phyloP scores from a whole-genome alignment of 2,113 vertebrate species.

The Carassius carassius region DNA sequence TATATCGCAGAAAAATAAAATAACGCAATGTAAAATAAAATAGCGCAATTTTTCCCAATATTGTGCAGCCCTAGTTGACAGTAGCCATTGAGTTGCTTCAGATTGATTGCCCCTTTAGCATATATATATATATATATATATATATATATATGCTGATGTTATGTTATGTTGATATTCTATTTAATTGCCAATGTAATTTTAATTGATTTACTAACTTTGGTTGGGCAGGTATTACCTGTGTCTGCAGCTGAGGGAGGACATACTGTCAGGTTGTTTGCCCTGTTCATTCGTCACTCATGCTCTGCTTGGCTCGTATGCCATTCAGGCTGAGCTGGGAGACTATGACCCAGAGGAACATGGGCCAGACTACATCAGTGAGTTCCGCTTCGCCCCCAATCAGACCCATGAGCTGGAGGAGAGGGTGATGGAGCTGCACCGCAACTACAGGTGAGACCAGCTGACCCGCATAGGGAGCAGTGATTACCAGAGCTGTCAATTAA shows the following conservation, averaged over 20 bases:
- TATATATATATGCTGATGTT: too few relatives aligned
- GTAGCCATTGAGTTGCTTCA: not conserved
- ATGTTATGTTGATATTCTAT: too few relatives aligned
- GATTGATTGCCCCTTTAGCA: not conserved
- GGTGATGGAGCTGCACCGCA: conserved; percentile 96
- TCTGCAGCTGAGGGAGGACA: conserved; percentile 95
- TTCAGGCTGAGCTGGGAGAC: conserved; percentile 94
- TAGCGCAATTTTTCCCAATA: too few relatives aligned
- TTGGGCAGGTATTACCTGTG: conserved; percentile 92
- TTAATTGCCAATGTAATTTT: not conserved
- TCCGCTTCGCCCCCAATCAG: conserved; percentile 95
- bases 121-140: not conserved
- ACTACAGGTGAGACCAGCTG: conserved; percentile 82
- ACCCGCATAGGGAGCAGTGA: not conserved
- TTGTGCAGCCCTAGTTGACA: too few relatives aligned
- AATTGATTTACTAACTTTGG: not conserved
- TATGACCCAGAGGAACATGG: conserved; percentile 88
- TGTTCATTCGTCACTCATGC: conserved; percentile 98
- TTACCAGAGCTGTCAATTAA: not conserved
- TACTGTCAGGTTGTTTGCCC: conserved; percentile 92
- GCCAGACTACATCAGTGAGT: conserved; percentile 90
- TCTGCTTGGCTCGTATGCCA: conserved; percentile 93
- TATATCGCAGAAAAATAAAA: too few relatives aligned
- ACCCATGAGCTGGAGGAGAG: conserved; percentile 95
- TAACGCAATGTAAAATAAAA: too few relatives aligned